These are phyloP conservation scores for Columba janthina DNA, from an alignment of 2,113 vertebrate genomes.

Conservation along the genomic window DNA sequence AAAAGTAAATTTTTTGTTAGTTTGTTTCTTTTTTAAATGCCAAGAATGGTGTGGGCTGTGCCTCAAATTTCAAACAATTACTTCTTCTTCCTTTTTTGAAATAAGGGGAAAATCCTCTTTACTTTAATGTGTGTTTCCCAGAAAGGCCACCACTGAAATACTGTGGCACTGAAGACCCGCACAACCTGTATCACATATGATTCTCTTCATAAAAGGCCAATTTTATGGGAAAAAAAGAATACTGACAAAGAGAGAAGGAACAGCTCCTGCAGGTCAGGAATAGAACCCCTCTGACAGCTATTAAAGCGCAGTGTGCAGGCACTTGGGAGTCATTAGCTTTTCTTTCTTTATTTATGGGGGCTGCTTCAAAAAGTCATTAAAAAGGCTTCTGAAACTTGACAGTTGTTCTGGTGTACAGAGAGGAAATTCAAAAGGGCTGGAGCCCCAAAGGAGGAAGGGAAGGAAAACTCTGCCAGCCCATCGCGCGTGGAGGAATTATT, in stretches of 20 bases:
- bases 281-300: neutral
- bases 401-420: neutral
- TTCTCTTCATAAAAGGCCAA: neutral
- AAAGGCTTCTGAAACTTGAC: neutral
- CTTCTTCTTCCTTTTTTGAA: neutral
- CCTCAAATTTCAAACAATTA: neutral
- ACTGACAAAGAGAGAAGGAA: neutral
- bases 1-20: neutral
- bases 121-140: neutral
- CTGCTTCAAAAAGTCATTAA: neutral
- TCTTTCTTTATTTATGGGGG: neutral
- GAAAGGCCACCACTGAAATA: neutral
- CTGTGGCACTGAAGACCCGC: neutral
- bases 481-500: neutral
- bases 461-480: neutral
- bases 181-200: neutral
- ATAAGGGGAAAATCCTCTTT: neutral
- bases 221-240: neutral
- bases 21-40: neutral
- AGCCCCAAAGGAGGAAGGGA: neutral
- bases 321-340: neutral
- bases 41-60: neutral
- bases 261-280: neutral
- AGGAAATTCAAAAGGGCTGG: neutral
- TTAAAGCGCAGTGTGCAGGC: neutral